Evolutionary conservation across 2,888 invertebrate species (phyloP), one percentile per base, ranked within the genome.

Genomic region (Orthonychiurus folsomi): DNA sequence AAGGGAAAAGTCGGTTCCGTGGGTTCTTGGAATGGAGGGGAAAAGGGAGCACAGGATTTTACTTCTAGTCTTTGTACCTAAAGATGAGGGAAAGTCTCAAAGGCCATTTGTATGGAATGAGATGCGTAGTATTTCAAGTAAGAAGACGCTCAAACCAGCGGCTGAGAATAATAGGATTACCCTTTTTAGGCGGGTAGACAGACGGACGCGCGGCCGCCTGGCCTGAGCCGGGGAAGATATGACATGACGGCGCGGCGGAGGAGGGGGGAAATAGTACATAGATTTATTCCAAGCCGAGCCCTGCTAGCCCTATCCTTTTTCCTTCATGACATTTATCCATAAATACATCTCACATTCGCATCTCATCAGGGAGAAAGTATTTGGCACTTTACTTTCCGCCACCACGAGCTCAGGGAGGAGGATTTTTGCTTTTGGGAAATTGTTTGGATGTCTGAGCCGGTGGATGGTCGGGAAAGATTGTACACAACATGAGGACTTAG

Each of bases 101-200:
- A n/a, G n/a, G n/a, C 25, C 23, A 3, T 21, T 24, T 54, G 18
- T 3, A 24, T 20, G 23, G 54, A 54, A 24, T 54, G 25, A 54
- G 54, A 54, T 54, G 23, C 54, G 54, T 52, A n/a, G 52, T 20
- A 21, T 52, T 21, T 21, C 54, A 24, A 23, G 54, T 54, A 21
- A 23, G 23, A 21, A 54, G 54, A 54, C 23, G 54, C 54, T 54
- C 54, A 37, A 37, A 18, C 54, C 25, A 23, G 21, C 54, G 20
- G 15, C 54, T 21, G 54, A 25, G 54, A 54, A 54, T 54, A 54
- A 54, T 54, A 54, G 54, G n/a, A 54, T 54, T 54, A 54, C 54
- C 54, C 54, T 54, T 54, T 25, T 25, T 54, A 21, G 3, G 23
- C 37, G n/a, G n/a, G n/a, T n/a, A n/a, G n/a, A n/a, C n/a, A n/a